These are phyloP conservation scores for Drosophila falleni DNA, from an alignment of 2,888 invertebrate genomes.

Conservation along the genomic window DNA sequence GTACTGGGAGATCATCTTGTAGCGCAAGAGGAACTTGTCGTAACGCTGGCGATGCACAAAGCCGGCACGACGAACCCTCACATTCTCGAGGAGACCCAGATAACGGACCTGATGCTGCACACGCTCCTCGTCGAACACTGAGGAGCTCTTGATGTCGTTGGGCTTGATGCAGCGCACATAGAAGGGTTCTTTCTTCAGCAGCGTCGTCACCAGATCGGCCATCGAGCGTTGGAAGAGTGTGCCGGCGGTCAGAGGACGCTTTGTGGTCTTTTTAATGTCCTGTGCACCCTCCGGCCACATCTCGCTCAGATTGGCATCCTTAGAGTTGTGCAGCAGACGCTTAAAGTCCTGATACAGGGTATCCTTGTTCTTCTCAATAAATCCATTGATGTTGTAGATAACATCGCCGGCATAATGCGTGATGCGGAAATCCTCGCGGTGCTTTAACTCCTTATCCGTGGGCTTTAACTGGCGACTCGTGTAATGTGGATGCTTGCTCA, in stretches of 20 bases:
- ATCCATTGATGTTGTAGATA: slow-evolving; percentile 94
- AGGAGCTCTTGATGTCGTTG: slow-evolving; percentile 96
- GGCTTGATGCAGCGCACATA: slow-evolving; percentile 99
- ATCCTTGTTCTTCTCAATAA: slow-evolving; percentile 99
- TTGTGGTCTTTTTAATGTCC: slow-evolving; percentile 95
- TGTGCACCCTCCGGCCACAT: slow-evolving; percentile 99
- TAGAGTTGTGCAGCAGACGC: slow-evolving; percentile 94
- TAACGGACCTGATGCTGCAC: slow-evolving; percentile 87
- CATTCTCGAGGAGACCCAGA: slow-evolving; percentile 97
- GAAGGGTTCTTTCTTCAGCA: slow-evolving; percentile 97
- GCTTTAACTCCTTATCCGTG: slow-evolving; percentile 92
- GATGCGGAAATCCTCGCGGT: slow-evolving; percentile 92
- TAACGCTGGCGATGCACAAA: slow-evolving; percentile 98
- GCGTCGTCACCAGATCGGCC: slow-evolving; percentile 93
- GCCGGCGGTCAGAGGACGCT: slow-evolving; percentile 97
- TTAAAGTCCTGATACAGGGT: slow-evolving; percentile 99
- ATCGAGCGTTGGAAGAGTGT: slow-evolving; percentile 98
- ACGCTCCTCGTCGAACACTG: slow-evolving; percentile 93
- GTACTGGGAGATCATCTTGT: slow-evolving; percentile 97
- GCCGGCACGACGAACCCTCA: slow-evolving; percentile 97
- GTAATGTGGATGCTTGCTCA: slow-evolving; percentile 95
- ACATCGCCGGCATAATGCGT: slow-evolving; percentile 99
- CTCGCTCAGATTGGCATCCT: slow-evolving; percentile 90
- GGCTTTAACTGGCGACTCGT: slow-evolving; percentile 94
- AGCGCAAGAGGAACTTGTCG: slow-evolving; percentile 96